Conservation (phyloP, 2,797 vertebrate genomes). For the Cichlasoma orientale region DNA sequence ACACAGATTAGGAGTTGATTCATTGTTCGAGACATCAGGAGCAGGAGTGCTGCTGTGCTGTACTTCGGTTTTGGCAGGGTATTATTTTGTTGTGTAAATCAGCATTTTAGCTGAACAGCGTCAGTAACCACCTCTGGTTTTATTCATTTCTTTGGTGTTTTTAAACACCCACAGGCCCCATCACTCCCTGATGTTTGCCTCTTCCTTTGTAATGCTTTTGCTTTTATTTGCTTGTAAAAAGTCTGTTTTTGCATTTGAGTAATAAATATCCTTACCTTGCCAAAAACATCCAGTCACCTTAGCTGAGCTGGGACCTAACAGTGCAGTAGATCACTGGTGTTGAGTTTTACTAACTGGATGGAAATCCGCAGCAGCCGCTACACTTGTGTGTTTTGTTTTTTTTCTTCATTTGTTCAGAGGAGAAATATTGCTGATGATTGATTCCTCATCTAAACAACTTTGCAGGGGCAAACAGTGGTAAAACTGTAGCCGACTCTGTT, state of each 20-base stretch:
- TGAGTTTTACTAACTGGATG: neutral
- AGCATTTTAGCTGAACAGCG: neutral
- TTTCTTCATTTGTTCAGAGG: neutral
- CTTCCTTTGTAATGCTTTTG: neutral
- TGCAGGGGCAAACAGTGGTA: neutral
- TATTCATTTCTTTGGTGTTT: neutral
- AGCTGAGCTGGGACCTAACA: too few relatives aligned
- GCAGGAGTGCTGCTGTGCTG: neutral
- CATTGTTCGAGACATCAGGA: neutral
- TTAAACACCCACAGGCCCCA: neutral
- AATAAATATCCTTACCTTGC: neutral
- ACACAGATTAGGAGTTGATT: neutral
- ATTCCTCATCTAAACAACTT: neutral
- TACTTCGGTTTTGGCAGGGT: neutral
- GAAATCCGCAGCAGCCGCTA: neutral
- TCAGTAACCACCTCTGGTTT: neutral
- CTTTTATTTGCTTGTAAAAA: neutral
- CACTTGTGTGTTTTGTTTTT: neutral
- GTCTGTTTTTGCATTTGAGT: neutral
- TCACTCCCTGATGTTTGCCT: neutral
- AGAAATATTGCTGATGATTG: neutral
- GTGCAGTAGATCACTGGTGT: neutral
- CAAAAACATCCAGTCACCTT: neutral
- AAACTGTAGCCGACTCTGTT: neutral
- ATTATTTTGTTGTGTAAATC: neutral